A percentile compares a stretch with the other conserved stretches of the same genome.
These are phyloP conservation scores for Charaxes varanes DNA, from an alignment of 1,140 invertebrate genomes.

Conservation along the genomic window DNA sequence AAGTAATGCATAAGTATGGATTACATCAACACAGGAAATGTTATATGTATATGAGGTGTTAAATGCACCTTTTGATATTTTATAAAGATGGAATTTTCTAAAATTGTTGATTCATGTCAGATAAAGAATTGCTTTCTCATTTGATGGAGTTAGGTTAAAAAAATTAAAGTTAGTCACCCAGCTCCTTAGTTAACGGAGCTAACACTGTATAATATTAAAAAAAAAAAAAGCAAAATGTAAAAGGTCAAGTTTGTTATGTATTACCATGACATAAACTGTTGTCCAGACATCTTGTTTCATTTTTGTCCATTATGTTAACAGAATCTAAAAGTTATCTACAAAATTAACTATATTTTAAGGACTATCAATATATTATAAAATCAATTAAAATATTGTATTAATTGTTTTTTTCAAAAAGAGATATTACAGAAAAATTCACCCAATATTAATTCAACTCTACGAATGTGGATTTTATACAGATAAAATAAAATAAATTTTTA, in stretches of 20 bases:
- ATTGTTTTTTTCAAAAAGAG: too few relatives aligned
- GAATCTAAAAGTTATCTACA: too few relatives aligned
- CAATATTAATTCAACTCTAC: too few relatives aligned
- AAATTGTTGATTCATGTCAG: constrained; percentile 44
- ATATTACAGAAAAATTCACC: too few relatives aligned
- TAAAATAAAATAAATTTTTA: too few relatives aligned
- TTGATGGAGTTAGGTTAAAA: constrained; percentile 40
- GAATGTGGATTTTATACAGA: too few relatives aligned
- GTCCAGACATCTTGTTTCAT: constrained; percentile 33
- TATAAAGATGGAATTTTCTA: constrained; percentile 51
- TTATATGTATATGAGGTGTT: constrained; percentile 40
- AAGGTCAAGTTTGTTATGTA: constrained; percentile 53
- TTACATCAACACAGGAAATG: constrained; percentile 1
- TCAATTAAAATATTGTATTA: too few relatives aligned
- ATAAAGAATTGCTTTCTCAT: constrained; percentile 44
- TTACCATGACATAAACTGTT: constrained; percentile 61
- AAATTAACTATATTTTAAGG: too few relatives aligned
- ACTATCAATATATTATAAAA: too few relatives aligned
- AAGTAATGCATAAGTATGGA: not conserved
- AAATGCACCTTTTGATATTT: constrained; percentile 38
- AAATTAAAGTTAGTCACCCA: constrained; percentile 50
- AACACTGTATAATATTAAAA: constrained; percentile 60
- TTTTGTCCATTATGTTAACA: too few relatives aligned
- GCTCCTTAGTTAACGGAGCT: constrained; percentile 53
- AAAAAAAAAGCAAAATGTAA: constrained; percentile 65